These are phyloP conservation scores for Pachliopta kotzebuea DNA, from an alignment of 2,888 invertebrate species.

Conservation along the genomic window DNA sequence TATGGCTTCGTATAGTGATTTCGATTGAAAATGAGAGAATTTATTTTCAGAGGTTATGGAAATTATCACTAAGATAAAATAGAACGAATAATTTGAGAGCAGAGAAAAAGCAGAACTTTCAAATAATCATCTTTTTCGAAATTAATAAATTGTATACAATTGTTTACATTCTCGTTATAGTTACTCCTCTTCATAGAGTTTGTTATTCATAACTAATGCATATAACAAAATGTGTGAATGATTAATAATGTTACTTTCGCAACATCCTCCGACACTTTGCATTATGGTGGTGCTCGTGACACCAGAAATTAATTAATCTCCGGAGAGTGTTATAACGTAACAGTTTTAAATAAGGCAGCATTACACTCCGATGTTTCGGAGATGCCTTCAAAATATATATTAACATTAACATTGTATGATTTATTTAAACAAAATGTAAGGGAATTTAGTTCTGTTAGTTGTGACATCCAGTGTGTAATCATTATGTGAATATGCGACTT, in stretches of 20 bases:
- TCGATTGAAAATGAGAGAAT: no score
- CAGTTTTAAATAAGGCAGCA: slow-evolving; percentile 18
- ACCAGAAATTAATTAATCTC: slow-evolving; percentile 23
- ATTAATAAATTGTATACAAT: no score
- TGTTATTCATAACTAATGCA: neutral
- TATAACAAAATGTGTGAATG: slow-evolving; percentile 14
- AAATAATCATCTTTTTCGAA: no score
- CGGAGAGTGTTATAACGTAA: slow-evolving; percentile 6
- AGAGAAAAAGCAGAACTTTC: no score
- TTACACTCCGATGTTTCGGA: neutral
- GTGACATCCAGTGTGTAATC: neutral
- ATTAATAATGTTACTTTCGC: slow-evolving; percentile 23
- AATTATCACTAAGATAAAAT: no score
- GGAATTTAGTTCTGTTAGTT: no score
- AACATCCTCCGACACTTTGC: slow-evolving; percentile 25
- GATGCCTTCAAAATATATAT: neutral
- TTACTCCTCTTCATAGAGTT: neutral
- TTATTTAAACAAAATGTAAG: no score
- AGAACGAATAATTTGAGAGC: no score
- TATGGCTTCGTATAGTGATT: no score
- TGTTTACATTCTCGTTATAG: neutral
- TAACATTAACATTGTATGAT: neutral
- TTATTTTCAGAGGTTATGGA: no score
- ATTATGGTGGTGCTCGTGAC: slow-evolving; percentile 27
- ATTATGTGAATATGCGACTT: neutral